Conservation (phyloP, 2,113 vertebrate species). For the Dascyllus trimaculatus region DNA sequence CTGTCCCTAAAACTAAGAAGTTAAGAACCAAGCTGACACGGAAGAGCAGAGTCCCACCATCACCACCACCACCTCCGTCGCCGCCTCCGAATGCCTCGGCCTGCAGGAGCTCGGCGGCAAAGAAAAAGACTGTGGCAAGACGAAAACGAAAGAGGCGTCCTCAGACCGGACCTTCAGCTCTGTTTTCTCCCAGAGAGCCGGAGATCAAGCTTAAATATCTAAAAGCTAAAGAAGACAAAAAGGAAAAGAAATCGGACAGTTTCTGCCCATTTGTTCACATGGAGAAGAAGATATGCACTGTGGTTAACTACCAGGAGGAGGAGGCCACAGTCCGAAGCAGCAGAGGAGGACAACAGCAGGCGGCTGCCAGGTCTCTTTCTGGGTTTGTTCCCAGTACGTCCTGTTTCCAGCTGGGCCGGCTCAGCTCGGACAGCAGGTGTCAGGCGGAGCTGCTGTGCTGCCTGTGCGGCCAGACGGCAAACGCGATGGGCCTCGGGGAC, state of each 20-base stretch:
- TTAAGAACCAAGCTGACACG: slow-evolving; percentile 15
- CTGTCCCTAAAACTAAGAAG: neutral
- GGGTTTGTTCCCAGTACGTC: slow-evolving; percentile 80
- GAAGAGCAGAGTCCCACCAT: neutral
- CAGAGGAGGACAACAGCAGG: neutral
- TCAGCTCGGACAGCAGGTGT: slow-evolving; percentile 21
- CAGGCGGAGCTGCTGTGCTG: slow-evolving; percentile 71
- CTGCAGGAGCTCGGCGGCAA: neutral
- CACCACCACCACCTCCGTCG: neutral
- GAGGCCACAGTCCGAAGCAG: slow-evolving; percentile 30
- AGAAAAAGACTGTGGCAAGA: neutral
- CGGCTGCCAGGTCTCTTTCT: neutral
- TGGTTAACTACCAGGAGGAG: slow-evolving; percentile 83
- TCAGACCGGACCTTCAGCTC: slow-evolving; percentile 3
- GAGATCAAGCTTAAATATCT: slow-evolving; percentile 81
- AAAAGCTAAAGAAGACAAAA: slow-evolving; percentile 64
- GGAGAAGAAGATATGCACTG: slow-evolving; percentile 63
- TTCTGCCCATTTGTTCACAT: slow-evolving; percentile 82
- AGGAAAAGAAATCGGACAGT: slow-evolving; percentile 29
- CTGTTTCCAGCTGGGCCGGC: slow-evolving; percentile 78
- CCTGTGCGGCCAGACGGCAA: slow-evolving; percentile 80
- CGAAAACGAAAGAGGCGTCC: slow-evolving; percentile 49
- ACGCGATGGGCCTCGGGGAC: slow-evolving; percentile 81
- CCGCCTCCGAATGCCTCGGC: neutral
- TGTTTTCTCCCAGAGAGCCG: slow-evolving; percentile 72